Percentiles rank a stretch among this genome's conserved stretches.
Conservation (phyloP, 2,113 vertebrate species). For the Phyllostomus discolor region DNA sequence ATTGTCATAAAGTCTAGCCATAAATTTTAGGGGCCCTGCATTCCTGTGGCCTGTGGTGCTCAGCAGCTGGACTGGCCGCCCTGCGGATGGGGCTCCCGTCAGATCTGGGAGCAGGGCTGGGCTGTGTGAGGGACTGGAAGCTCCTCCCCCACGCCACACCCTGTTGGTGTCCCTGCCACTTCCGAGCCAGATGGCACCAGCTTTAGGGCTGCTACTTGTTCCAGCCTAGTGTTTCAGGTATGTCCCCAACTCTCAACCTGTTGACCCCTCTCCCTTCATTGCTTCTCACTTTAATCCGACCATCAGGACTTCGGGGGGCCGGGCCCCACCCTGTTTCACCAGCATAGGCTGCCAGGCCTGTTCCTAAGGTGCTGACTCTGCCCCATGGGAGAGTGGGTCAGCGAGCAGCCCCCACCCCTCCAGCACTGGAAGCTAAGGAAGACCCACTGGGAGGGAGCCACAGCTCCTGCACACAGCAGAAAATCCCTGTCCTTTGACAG, state of each 20-base stretch:
- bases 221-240: fast-evolving
- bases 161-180: neutral
- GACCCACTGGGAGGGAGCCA: neutral
- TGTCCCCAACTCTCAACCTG: neutral
- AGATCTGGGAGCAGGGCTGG: neutral
- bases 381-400: neutral
- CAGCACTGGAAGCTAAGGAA: neutral
- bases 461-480: neutral
- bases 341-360: neutral
- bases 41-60: neutral
- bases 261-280: neutral
- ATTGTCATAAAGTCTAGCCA: slow-evolving; percentile 73
- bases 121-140: neutral
- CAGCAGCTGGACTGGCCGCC: neutral
- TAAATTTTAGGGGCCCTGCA: slow-evolving; percentile 66
- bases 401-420: too few species aligned
- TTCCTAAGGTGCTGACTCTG: neutral
- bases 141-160: neutral
- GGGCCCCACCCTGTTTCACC: neutral
- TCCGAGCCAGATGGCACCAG: neutral
- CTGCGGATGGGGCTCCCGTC: neutral
- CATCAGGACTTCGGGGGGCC: too few species aligned
- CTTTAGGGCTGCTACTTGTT: neutral
- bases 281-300: neutral
- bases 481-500: neutral